These are phyloP conservation scores for Apamea anceps DNA, from an alignment of 2,888 invertebrate species.

Conservation along the genomic window DNA sequence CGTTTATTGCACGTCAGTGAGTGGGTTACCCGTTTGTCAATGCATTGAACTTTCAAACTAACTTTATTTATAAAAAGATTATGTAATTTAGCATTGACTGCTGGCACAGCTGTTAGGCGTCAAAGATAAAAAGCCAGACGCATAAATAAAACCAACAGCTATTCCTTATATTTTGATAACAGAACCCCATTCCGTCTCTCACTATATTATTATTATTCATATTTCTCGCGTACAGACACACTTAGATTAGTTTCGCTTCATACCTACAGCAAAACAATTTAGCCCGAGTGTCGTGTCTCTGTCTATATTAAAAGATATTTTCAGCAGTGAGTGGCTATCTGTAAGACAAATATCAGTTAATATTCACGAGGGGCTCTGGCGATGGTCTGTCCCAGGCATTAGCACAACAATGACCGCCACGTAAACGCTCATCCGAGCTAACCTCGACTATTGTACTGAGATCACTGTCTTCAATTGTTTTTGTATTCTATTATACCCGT, in stretches of 20 bases:
- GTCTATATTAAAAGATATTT: conserved; percentile 78
- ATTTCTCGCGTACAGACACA: conserved; percentile 50
- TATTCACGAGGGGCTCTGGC: conserved; percentile 86
- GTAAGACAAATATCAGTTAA: conserved; percentile 84
- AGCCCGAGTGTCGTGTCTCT: conserved; percentile 71
- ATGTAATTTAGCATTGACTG: neutral
- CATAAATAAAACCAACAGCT: conserved; percentile 11
- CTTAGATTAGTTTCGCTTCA: conserved; percentile 61
- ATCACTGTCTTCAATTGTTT: conserved; percentile 78
- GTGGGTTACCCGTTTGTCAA: neutral
- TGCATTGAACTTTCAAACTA: neutral
- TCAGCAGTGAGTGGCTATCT: conserved; percentile 78
- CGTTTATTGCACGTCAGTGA: conserved; percentile 1
- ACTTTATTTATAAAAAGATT: conserved; percentile 3
- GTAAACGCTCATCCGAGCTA: conserved; percentile 78
- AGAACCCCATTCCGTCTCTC: conserved; percentile 26
- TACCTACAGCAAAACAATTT: conserved; percentile 64
- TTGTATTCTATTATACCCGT: conserved; percentile 70
- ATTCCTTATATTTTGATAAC: conserved; percentile 34
- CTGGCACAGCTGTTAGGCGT: neutral
- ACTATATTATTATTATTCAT: conserved; percentile 38
- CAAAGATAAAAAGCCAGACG: conserved; percentile 31
- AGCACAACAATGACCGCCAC: conserved; percentile 84
- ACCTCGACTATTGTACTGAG: conserved; percentile 81
- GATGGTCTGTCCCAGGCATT: conserved; percentile 81